Evolutionary conservation across 1,140 invertebrate species (phyloP).

Genomic region (Orchesella cincta): DNA sequence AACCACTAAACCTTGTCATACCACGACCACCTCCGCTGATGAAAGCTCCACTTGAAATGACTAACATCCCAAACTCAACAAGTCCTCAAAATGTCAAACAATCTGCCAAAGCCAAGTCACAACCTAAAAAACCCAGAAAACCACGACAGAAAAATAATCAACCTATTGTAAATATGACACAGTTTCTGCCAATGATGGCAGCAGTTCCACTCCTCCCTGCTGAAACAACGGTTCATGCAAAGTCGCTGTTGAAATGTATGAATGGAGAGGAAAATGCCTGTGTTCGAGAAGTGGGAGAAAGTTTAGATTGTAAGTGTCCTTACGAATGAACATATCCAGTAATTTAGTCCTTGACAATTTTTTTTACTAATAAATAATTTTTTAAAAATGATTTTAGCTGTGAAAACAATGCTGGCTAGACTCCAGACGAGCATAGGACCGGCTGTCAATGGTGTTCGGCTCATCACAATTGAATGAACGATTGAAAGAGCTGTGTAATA

Average conservation of each 20-base stretch:
- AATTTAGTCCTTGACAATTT: too few relatives aligned
- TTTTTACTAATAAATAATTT: neutral
- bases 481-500: neutral
- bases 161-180: neutral
- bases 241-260: constrained; percentile 9
- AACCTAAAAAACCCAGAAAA: neutral
- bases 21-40: constrained; percentile 12
- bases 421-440: constrained; percentile 34
- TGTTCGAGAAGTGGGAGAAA: constrained; percentile 17
- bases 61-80: neutral
- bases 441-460: constrained; percentile 26
- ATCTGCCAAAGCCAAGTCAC: neutral
- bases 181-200: neutral
- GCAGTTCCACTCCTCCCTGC: neutral
- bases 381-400: constrained; percentile 26
- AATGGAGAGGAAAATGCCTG: constrained; percentile 8
- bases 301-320: constrained; percentile 11
- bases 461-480: constrained; percentile 37
- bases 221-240: neutral
- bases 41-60: constrained; percentile 1
- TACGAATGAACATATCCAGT: neutral
- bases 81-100: neutral
- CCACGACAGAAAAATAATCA: constrained; percentile 1
- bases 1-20: constrained; percentile 14
- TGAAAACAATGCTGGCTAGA: constrained; percentile 34